Evolutionary conservation across 2,113 vertebrate species (phyloP).

Genomic region (Podilymbus podiceps): DNA sequence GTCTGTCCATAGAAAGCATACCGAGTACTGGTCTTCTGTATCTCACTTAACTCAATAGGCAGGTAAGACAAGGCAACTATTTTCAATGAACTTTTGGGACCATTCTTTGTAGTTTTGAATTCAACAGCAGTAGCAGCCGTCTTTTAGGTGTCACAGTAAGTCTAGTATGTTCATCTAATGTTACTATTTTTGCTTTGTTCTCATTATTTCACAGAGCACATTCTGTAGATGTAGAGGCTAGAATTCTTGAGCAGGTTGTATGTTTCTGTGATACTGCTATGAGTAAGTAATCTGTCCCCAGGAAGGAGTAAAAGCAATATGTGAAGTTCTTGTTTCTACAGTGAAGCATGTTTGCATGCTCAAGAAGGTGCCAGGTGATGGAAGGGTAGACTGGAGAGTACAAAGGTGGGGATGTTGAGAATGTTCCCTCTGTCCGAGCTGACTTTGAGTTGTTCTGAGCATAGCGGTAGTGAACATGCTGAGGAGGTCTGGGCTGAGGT

Average conservation of each 20-base stretch:
- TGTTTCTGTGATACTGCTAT: background rate
- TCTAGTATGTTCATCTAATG: background rate
- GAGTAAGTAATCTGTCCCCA: background rate
- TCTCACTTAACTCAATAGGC: background rate
- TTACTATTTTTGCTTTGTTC: background rate
- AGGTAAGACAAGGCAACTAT: background rate
- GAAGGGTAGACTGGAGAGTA: background rate
- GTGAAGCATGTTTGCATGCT: background rate
- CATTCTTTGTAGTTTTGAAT: background rate
- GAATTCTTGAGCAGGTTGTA: background rate
- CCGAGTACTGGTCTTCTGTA: background rate
- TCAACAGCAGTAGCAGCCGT: background rate
- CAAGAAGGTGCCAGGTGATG: background rate
- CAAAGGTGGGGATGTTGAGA: background rate
- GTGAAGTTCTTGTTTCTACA: background rate
- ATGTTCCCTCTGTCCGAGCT: background rate
- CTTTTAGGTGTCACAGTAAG: background rate
- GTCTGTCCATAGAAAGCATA: background rate
- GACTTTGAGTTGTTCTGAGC: background rate
- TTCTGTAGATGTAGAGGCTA: background rate
- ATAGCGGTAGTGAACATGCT: background rate
- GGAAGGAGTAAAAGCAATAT: background rate
- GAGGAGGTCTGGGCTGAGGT: background rate
- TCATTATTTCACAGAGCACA: background rate
- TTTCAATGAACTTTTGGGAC: background rate